Conservation (phyloP, 2,888 invertebrate genomes). For the Bedellia somnulentella region DNA sequence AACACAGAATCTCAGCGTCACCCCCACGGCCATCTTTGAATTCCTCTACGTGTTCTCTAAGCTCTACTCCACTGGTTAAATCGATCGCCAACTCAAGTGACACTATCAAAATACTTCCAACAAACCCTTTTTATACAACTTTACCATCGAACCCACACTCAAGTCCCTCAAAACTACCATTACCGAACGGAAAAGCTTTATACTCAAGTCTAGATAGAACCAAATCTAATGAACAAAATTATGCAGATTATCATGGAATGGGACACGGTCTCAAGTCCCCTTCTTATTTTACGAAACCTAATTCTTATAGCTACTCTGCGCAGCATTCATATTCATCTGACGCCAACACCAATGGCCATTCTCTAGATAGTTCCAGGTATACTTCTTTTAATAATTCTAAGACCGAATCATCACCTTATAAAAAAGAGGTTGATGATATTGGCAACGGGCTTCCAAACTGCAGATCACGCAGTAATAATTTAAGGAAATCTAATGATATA, state of each 20-base stretch:
- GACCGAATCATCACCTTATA: too few relatives aligned
- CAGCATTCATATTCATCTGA: too few relatives aligned
- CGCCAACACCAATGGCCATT: too few relatives aligned
- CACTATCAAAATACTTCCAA: constrained; percentile 40
- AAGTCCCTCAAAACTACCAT: constrained; percentile 44
- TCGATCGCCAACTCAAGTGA: constrained; percentile 28
- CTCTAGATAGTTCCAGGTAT: too few relatives aligned
- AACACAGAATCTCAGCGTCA: constrained; percentile 14
- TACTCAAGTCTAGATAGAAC: constrained; percentile 36
- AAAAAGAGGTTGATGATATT: constrained; percentile 15
- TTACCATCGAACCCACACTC: constrained; percentile 36
- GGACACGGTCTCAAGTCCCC: constrained; percentile 2
- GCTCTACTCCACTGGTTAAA: constrained; percentile 33
- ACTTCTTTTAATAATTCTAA: too few relatives aligned
- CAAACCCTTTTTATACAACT: constrained; percentile 52
- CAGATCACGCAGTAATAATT: background rate
- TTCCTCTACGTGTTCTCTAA: constrained; percentile 27
- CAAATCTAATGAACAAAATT: constrained; percentile 9
- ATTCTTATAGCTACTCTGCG: background rate
- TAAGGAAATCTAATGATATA: background rate
- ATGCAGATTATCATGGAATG: background rate
- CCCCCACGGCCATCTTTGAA: constrained; percentile 28
- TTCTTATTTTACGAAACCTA: constrained; percentile 1
- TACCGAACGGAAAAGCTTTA: constrained; percentile 35
- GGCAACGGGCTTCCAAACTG: constrained; percentile 11